Evolutionary conservation across 2,888 invertebrate species (phyloP), one percentile per base, ranked within the genome.

Genomic region (Automeris io): DNA sequence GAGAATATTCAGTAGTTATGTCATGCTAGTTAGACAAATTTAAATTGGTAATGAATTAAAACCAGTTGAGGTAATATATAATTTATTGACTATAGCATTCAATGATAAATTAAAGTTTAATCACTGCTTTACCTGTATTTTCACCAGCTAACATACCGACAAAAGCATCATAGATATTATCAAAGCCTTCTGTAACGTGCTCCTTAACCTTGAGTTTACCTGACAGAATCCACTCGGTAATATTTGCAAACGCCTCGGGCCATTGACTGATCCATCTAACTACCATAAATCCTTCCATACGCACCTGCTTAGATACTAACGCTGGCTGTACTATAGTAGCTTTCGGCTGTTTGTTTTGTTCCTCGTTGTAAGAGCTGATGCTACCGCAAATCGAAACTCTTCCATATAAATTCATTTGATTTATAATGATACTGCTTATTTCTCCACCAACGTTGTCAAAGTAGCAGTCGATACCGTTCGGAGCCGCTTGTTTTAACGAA

Each of bases 381-480:
- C 66, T 58, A 0, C 81, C 80, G 40, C 76, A 76, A 1, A 90
- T 85, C 1, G 91, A 70, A 18, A 92, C 78, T 36, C 92, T 76
- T 0, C 92, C 92, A 42, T 18, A 54, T 0, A 38, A 89, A 43
- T 89, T 91, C 91, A 92, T 91, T 47, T 90, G 88, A 24, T 70
- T 69, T 1, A 91, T 76, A 2, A 92, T 87, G 0, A 66, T 67
- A 35, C 86, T 87, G 35, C 90, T 90, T 12, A 91, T 80, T 42
- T 90, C 89, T 2, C 92, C 92, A 11, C 92, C 92, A 5, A 92
- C 93, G 65, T 93, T 93, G 61, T 94, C 94, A 61, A 93, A 93
- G 60, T 91, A 93, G 57, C 92, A 91, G 57, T 94, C 92, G 0
- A 93, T 73, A 5, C 92, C 93, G 13, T 91, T 73, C 0, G 93